Percentiles rank a stretch among this genome's conserved stretches.
These are phyloP conservation scores for Pogonus chalceus DNA, from an alignment of 1,140 invertebrate genomes.

Conservation along the genomic window DNA sequence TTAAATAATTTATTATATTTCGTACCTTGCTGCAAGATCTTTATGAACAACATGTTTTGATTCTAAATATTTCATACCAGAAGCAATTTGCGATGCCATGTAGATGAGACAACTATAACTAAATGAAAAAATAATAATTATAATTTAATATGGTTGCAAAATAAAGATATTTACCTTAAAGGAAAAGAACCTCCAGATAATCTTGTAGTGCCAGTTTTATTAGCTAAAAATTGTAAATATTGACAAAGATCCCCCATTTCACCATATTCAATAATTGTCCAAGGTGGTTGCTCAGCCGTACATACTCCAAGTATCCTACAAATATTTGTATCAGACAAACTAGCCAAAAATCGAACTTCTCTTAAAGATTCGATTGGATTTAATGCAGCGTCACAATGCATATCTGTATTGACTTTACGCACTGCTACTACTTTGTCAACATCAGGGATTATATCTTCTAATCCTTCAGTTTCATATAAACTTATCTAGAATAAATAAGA, in stretches of 20 bases:
- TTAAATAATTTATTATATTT: not conserved
- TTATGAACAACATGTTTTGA: constrained; percentile 65
- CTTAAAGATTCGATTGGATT: constrained; percentile 38
- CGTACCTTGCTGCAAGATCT: constrained; percentile 65
- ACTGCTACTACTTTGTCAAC: constrained; percentile 42
- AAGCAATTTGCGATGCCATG: constrained; percentile 74
- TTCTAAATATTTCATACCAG: constrained; percentile 78
- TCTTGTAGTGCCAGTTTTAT: constrained; percentile 28
- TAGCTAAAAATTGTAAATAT: constrained; percentile 48
- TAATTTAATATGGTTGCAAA: not conserved
- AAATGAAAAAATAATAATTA: constrained; percentile 37
- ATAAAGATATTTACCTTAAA: constrained; percentile 24
- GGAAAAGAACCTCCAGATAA: constrained; percentile 23
- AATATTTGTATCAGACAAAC: constrained; percentile 63
- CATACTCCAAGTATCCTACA: constrained; percentile 64
- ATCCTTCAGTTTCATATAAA: constrained; percentile 43
- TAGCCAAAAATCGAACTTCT: constrained; percentile 64
- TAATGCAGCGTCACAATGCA: constrained; percentile 27
- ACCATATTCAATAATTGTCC: constrained; percentile 68
- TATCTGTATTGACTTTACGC: constrained; percentile 32
- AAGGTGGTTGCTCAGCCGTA: constrained; percentile 48
- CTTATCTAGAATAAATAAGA: constrained; percentile 36
- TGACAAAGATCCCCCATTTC: constrained; percentile 71
- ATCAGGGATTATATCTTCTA: constrained; percentile 37
- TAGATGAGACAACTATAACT: constrained; percentile 72